Conservation (phyloP, 1,140 invertebrate species). For the Drosophila neocordata region DNA sequence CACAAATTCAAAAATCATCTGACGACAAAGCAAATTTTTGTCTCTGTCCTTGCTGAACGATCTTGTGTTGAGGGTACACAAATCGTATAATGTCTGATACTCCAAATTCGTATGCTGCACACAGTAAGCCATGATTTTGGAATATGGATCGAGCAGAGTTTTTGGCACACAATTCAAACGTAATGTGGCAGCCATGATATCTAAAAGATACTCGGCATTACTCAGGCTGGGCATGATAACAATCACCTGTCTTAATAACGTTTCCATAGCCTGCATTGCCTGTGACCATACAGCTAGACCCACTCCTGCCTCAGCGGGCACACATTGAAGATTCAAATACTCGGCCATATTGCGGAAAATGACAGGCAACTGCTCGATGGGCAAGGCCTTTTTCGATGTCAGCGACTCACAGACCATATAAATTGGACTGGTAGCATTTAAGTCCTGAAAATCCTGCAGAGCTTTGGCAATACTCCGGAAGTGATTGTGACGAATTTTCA, state of each 20-base stretch:
- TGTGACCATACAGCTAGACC: slow-evolving; percentile 89
- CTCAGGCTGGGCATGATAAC: slow-evolving; percentile 89
- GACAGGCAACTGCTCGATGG: slow-evolving; percentile 88
- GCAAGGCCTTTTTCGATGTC: slow-evolving; percentile 94
- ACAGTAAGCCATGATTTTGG: slow-evolving; percentile 95
- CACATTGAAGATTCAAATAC: slow-evolving; percentile 92
- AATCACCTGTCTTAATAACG: slow-evolving; percentile 91
- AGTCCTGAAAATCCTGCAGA: slow-evolving; percentile 97
- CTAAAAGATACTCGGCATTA: slow-evolving; percentile 90
- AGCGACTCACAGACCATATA: slow-evolving; percentile 95
- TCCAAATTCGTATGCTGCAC: slow-evolving; percentile 95
- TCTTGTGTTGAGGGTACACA: slow-evolving; percentile 94
- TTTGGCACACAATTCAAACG: slow-evolving; percentile 90
- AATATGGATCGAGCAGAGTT: slow-evolving; percentile 94
- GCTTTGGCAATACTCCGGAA: slow-evolving; percentile 97
- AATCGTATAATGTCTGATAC: slow-evolving; percentile 92
- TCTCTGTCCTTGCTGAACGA: slow-evolving; percentile 96
- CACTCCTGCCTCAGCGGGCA: slow-evolving; percentile 92
- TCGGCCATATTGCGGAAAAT: slow-evolving; percentile 95
- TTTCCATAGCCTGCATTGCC: slow-evolving; percentile 92
- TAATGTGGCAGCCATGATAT: slow-evolving; percentile 93
- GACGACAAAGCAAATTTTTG: slow-evolving; percentile 94
- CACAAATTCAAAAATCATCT: slow-evolving; percentile 96
- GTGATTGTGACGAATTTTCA: slow-evolving; percentile 85
- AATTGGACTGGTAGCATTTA: slow-evolving; percentile 96